phyloP scores from a whole-genome alignment of 2,113 vertebrate genomes.

The Anarrhichthys ocellatus region DNA sequence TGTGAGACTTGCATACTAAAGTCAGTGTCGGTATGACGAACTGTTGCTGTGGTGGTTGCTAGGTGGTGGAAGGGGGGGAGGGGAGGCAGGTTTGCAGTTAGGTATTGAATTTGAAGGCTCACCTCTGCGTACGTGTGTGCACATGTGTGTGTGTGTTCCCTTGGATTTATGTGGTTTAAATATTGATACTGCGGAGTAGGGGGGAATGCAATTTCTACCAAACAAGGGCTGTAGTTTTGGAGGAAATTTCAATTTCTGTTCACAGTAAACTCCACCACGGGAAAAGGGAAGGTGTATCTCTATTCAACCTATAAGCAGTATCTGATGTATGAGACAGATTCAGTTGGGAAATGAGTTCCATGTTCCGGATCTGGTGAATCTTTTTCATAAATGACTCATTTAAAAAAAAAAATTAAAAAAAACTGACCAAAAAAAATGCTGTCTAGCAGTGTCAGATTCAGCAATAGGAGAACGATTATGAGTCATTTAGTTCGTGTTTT shows the following conservation, averaged over 20 bases:
- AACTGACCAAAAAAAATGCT: not conserved
- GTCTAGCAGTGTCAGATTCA: constrained; percentile 1
- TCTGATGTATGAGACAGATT: not conserved
- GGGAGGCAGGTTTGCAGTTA: constrained; percentile 61
- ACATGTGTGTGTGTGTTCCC: constrained; percentile 23
- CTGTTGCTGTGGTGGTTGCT: constrained; percentile 83
- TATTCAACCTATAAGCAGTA: not conserved
- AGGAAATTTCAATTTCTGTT: constrained; percentile 1
- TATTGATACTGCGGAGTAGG: constrained; percentile 18
- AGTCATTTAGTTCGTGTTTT: constrained; percentile 41
- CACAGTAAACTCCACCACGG: not conserved
- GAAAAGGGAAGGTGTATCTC: not conserved
- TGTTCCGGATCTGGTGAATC: not conserved
- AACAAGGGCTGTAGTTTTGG: not conserved
- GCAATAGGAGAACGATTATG: constrained; percentile 20
- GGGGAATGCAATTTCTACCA: not conserved
- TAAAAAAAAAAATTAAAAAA: not conserved
- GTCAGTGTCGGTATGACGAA: constrained; percentile 72
- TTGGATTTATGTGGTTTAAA: constrained; percentile 4
- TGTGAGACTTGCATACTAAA: constrained; percentile 78
- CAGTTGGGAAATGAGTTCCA: not conserved
- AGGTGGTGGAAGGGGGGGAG: constrained; percentile 56
- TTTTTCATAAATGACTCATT: constrained; percentile 18
- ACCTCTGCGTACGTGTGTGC: constrained; percentile 47
- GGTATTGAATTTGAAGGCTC: constrained; percentile 73